Percentiles rank a stretch among this genome's conserved stretches.
Conservation (phyloP, 2,888 invertebrate species). For the Chalcosyrphus nemorum region DNA sequence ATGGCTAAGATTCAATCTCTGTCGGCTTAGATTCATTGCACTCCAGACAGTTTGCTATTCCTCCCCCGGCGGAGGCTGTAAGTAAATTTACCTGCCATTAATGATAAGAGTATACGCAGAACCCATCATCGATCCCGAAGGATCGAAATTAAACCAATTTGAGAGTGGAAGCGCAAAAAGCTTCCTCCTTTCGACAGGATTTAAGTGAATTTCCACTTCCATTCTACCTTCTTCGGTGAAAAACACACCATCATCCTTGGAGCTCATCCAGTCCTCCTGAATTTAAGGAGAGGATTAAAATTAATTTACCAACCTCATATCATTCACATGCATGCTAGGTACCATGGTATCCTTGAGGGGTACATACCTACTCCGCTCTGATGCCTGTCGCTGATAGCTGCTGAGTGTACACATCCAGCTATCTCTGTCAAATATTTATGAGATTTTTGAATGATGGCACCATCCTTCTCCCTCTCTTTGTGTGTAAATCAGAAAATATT, state of each 20-base stretch:
- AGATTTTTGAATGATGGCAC: constrained; percentile 9
- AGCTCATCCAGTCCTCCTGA: constrained; percentile 18
- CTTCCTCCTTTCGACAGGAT: background rate
- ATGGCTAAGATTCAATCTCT: background rate
- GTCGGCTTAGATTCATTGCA: background rate
- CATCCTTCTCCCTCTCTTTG: background rate
- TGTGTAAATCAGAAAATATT: constrained; percentile 11
- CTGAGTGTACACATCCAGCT: background rate
- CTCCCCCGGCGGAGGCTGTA: too few species aligned
- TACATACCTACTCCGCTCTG: too few species aligned
- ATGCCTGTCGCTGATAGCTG: constrained; percentile 26
- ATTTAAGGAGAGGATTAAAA: constrained; percentile 21
- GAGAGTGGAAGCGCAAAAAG: background rate
- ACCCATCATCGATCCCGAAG: background rate
- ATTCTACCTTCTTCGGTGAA: background rate
- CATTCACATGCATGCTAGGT: constrained; percentile 8
- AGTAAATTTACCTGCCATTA: constrained; percentile 10
- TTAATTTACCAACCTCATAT: constrained; percentile 29
- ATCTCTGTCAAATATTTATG: constrained; percentile 38
- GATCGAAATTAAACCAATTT: constrained; percentile 11
- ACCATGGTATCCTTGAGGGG: too few species aligned
- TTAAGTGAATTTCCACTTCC: background rate
- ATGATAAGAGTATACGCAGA: background rate
- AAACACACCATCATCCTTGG: background rate
- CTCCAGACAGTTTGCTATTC: background rate